Evolutionary conservation across 2,797 vertebrate species (phyloP).

Genomic region (Oryzias dopingdopingensis): DNA sequence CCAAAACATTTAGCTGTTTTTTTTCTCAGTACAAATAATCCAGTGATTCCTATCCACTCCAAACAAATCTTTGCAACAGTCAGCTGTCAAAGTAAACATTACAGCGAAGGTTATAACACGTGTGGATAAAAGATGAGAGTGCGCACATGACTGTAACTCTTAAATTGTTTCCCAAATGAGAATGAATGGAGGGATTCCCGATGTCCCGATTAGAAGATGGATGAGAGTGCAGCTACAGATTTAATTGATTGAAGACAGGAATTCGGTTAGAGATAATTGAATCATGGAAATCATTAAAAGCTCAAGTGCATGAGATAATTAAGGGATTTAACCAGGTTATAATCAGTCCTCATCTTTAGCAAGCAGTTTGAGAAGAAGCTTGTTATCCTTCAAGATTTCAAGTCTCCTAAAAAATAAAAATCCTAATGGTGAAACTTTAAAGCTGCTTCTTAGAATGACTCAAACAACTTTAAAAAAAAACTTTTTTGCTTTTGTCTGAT

Average conservation of each 20-base stretch:
- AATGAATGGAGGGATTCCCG: conserved; percentile 71
- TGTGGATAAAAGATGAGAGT: conserved; percentile 24
- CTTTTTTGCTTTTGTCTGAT: conserved; percentile 55
- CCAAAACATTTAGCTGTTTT: neutral
- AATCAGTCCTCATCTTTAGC: conserved; percentile 59
- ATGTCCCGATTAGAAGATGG: conserved; percentile 75
- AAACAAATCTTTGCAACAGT: neutral
- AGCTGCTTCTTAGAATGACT: conserved; percentile 25
- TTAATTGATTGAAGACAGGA: conserved; percentile 79
- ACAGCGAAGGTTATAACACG: conserved; percentile 24
- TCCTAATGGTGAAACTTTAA: conserved; percentile 22
- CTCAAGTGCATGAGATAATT: conserved; percentile 73
- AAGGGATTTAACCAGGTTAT: conserved; percentile 64
- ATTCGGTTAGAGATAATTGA: conserved; percentile 76
- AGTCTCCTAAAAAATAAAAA: conserved; percentile 20
- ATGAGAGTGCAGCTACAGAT: conserved; percentile 62
- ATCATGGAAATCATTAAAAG: conserved; percentile 76
- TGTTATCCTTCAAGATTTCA: conserved; percentile 42
- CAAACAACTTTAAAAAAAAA: conserved; percentile 46
- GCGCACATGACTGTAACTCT: conserved; percentile 62
- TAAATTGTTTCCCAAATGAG: conserved; percentile 72
- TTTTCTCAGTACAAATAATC: neutral
- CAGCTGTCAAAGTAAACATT: conserved; percentile 9
- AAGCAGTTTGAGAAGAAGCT: conserved; percentile 29
- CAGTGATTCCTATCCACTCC: neutral